A percentile compares a stretch with the other conserved stretches of the same genome.
Conservation (phyloP, 2,797 vertebrate genomes). For the Simalia tracyae region DNA sequence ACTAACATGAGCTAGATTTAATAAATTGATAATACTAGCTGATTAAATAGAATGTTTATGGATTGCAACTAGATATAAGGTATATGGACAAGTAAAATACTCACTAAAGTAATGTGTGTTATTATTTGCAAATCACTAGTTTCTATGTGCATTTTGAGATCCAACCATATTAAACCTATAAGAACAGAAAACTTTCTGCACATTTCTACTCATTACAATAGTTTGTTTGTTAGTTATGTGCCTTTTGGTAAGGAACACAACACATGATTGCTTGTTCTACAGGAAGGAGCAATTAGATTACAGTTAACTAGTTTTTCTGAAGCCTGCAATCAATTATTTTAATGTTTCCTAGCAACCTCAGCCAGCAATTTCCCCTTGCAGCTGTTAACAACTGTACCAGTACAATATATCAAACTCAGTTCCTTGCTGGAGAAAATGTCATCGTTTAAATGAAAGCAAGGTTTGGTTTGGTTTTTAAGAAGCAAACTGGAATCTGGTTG, state of each 20-base stretch:
- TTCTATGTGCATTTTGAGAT: not conserved
- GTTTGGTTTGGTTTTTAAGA: not conserved
- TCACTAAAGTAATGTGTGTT: not conserved
- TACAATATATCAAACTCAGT: not conserved
- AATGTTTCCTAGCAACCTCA: slow-evolving; percentile 11
- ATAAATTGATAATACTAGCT: not conserved
- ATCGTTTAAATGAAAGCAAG: not conserved
- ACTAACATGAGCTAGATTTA: not conserved
- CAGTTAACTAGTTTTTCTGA: slow-evolving; percentile 13
- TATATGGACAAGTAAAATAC: not conserved
- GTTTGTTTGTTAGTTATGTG: slow-evolving; percentile 21
- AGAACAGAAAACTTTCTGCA: not conserved
- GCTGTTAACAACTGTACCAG: not conserved
- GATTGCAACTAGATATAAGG: not conserved
- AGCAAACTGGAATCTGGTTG: not conserved
- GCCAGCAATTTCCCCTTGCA: not conserved
- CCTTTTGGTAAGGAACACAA: not conserved
- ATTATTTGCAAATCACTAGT: not conserved
- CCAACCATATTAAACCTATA: not conserved
- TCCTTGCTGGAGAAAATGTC: not conserved
- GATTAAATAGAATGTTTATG: not conserved
- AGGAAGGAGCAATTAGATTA: slow-evolving; percentile 28
- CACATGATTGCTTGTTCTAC: slow-evolving; percentile 22
- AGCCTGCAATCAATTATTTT: slow-evolving; percentile 29
- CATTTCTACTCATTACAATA: not conserved